Evolutionary conservation across 2,797 vertebrate species (phyloP).

Genomic region (Anomalospiza imberbis): DNA sequence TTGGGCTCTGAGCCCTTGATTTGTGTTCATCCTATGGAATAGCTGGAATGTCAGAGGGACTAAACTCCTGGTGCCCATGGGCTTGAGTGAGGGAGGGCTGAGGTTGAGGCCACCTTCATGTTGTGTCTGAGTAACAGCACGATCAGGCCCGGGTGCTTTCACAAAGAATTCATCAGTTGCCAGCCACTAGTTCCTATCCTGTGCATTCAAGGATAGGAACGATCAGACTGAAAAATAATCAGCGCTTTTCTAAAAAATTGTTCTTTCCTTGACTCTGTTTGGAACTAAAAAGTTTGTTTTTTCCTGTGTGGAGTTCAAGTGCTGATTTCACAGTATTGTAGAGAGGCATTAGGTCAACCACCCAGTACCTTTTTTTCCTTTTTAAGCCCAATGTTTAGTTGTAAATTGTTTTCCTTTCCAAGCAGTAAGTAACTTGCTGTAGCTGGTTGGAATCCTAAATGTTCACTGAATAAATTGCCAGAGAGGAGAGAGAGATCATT

Average conservation of each 20-base stretch:
- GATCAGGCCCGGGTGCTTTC: neutral
- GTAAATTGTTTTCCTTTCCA: neutral
- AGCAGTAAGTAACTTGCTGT: neutral
- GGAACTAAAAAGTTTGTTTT: neutral
- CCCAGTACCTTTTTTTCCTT: neutral
- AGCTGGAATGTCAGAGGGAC: neutral
- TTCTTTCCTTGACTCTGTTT: neutral
- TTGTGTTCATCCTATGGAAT: neutral
- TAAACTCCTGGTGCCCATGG: fast-evolving
- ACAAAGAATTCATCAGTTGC: neutral
- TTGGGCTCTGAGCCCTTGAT: neutral
- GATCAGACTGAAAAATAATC: neutral
- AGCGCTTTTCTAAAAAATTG: neutral
- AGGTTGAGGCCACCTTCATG: neutral
- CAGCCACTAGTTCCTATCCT: neutral
- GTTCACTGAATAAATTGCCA: neutral
- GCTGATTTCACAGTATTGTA: neutral
- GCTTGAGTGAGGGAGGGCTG: neutral
- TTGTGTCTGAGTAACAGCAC: neutral
- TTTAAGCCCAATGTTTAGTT: neutral
- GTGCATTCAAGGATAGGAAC: neutral
- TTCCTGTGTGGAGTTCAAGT: neutral
- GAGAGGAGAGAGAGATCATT: neutral
- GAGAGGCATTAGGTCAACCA: neutral
- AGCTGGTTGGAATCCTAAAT: neutral